Conservation (phyloP, 2,797 vertebrate species). For the Kryptopterus vitreolus region DNA sequence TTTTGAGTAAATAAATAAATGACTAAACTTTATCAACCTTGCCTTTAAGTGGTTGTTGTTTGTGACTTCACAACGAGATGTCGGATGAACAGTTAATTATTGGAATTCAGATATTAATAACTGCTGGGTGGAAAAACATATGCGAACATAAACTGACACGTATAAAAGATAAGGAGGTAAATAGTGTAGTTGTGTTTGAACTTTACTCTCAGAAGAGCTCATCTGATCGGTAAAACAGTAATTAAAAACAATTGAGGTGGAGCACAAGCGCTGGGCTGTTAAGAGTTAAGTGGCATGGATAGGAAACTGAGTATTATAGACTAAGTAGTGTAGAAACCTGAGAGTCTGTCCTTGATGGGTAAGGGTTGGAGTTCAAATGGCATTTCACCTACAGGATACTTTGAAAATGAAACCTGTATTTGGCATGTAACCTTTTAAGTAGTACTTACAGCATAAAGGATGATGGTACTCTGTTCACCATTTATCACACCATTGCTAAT, state of each 20-base stretch:
- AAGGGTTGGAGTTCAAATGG: slow-evolving; percentile 33
- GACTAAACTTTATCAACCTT: slow-evolving; percentile 53
- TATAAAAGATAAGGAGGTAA: background rate
- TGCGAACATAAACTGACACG: background rate
- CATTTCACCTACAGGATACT: background rate
- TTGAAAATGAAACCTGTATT: slow-evolving; percentile 18
- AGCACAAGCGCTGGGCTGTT: background rate
- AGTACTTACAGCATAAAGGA: slow-evolving; percentile 8
- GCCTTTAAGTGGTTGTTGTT: slow-evolving; percentile 10
- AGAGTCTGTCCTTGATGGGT: slow-evolving; percentile 17
- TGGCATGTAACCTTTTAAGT: background rate
- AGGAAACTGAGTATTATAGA: slow-evolving; percentile 24
- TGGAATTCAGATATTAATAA: too few relatives aligned
- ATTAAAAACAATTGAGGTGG: background rate
- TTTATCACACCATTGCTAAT: background rate
- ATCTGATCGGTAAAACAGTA: background rate
- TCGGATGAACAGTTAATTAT: background rate
- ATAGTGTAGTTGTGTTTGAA: background rate
- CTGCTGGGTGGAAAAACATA: too few relatives aligned
- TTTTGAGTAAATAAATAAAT: slow-evolving; percentile 68
- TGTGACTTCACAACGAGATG: background rate
- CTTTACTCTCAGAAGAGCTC: background rate
- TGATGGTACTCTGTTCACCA: background rate
- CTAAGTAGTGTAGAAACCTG: slow-evolving; percentile 32
- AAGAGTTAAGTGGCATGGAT: slow-evolving; percentile 6